phyloP scores from a whole-genome alignment of 2,797 vertebrate species.

The Sebastes taczanowskii region DNA sequence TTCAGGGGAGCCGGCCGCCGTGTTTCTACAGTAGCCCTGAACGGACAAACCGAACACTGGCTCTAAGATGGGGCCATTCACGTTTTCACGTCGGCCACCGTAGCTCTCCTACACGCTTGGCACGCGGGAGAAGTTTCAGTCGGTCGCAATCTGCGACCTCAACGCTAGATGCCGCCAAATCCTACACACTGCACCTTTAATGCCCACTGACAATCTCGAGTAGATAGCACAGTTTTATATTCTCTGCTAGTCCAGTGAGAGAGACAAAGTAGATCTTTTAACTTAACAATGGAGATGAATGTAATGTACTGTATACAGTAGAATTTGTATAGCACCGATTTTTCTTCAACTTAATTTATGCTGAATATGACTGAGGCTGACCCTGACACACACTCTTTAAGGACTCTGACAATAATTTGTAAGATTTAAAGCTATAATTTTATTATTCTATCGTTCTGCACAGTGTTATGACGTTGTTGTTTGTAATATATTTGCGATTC shows the following conservation, averaged over 20 bases:
- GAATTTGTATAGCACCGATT: not conserved
- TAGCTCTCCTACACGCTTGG: too few relatives aligned
- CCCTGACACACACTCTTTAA: not conserved
- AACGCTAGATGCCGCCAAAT: not conserved
- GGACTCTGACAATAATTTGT: not conserved
- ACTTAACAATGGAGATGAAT: not conserved
- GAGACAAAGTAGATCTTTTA: not conserved
- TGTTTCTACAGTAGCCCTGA: not conserved
- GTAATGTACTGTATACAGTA: not conserved
- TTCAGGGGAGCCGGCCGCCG: not conserved
- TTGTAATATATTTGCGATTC: slow-evolving; percentile 4
- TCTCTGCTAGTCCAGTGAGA: not conserved
- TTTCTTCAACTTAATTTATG: not conserved
- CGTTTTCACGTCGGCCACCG: too few relatives aligned
- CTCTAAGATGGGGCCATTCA: not conserved
- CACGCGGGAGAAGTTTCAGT: not conserved
- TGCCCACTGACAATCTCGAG: slow-evolving; percentile 26
- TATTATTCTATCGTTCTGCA: not conserved
- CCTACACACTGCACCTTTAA: not conserved
- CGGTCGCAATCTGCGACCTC: not conserved
- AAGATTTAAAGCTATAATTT: not conserved
- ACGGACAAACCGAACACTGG: not conserved
- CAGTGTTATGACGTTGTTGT: slow-evolving; percentile 25
- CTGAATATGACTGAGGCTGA: not conserved
- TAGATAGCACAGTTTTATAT: slow-evolving; percentile 7